Evolutionary conservation across 2,888 invertebrate genomes (phyloP), one percentile per base, ranked within the genome.

Genomic region (Eupithecia pulchellata): DNA sequence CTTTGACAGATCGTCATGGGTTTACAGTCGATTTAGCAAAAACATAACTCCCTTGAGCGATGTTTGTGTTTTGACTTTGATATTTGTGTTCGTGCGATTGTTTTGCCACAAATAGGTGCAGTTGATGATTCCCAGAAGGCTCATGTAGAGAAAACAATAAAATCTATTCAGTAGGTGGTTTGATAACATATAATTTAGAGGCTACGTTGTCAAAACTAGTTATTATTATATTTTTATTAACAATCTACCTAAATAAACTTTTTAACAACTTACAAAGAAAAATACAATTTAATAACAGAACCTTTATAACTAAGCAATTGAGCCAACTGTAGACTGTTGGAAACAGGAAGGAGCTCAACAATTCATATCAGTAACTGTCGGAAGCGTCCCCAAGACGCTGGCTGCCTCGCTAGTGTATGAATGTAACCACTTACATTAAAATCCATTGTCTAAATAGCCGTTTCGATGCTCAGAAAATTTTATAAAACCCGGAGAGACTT

Each of bases 1-100:
- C 32, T 42, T 67, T 61, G 61, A 36, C 61, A 61, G 32, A 57
- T 57, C 47, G 55, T 60, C 61, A 34, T 36, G 20, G 32, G 13
- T 61, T 32, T 14, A 61, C 36, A 61, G 32, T 20, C 61, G 20
- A 61, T 61, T 61, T 34, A 61, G 34, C 25, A 61, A 61, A 34
- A 30, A 9, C 30, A 32, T 60, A 32, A 30, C 60, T 52, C 52
- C 52, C 52, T 52, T 52, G 58, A 66, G 52, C 25, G 52, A 52
- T 52, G 52, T 20, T 52, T 20, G 20, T 52, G 52, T 52, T 52
- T 52, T 52, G 52, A 52, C 11, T 52, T 52, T 52, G 52, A 52
- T 52, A 52, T 25, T 52, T 4, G 3, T 52, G 52, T 52, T 47
- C 1, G 47, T 20, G 9, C 11, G 0, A 25, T 52, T 52, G 52